Evolutionary conservation across 2,113 vertebrate genomes (phyloP).

Genomic region (Andinoacara biseriatus): DNA sequence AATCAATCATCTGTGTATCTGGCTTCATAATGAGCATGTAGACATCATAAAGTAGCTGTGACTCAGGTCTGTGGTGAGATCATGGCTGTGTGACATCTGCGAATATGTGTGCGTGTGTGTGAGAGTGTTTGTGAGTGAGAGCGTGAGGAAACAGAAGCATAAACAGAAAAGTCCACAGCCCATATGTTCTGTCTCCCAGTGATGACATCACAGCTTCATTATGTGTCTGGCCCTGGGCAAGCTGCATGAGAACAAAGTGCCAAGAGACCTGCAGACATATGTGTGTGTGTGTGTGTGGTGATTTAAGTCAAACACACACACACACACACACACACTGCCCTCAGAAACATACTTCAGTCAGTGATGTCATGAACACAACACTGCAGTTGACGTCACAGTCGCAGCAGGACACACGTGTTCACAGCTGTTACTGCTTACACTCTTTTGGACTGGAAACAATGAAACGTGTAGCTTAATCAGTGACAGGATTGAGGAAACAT

Average conservation of each 20-base stretch:
- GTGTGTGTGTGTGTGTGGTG: slow-evolving; percentile 26
- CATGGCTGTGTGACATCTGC: slow-evolving; percentile 50
- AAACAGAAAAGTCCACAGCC: slow-evolving; percentile 42
- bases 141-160: slow-evolving; percentile 66
- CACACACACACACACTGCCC: not conserved
- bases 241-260: slow-evolving; percentile 64
- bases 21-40: slow-evolving; percentile 18
- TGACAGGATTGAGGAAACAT: slow-evolving; percentile 18
- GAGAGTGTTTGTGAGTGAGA: slow-evolving; percentile 32
- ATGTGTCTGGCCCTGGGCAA: slow-evolving; percentile 65
- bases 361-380: slow-evolving; percentile 60
- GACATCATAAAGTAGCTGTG: slow-evolving; percentile 34
- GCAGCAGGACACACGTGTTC: slow-evolving; percentile 55
- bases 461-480: slow-evolving; percentile 24
- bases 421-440: slow-evolving; percentile 42
- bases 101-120: not conserved
- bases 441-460: slow-evolving; percentile 24
- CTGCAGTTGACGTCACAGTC: slow-evolving; percentile 58
- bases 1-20: slow-evolving; percentile 39
- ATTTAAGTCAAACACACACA: not conserved
- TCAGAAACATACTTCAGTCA: slow-evolving; percentile 4
- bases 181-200: slow-evolving; percentile 51
- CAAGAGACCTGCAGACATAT: slow-evolving; percentile 44
- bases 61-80: slow-evolving; percentile 54
- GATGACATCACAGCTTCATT: slow-evolving; percentile 75